Base-by-base conservation (phyloP, 2,888 invertebrate genomes). In the Amphimallon solstitiale region DNA sequence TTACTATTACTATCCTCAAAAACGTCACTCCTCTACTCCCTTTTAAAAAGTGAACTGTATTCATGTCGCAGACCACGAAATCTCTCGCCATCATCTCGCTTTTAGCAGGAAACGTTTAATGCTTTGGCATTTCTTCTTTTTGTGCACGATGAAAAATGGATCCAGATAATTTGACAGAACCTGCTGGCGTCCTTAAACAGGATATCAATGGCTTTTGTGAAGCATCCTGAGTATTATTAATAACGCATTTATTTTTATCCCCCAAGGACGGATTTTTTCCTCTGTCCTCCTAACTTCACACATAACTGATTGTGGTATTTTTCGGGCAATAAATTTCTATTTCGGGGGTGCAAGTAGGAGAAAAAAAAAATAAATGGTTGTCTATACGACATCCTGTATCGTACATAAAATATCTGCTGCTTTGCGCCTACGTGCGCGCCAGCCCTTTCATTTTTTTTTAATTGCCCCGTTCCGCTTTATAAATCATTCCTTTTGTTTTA, bases 91-190 rank as follows among this genome's bases (percentile, higher is more conserved):
- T 43, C 45, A 43, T 59, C 56, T 59, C 61, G 61, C 48, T 48
- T 38, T 61, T 61, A 61, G 48, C 56, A 66, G 67, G 67, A 65
- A 66, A 40, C 61, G 68, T 64, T 68, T 67, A 67, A 61, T 69
- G 67, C 69, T 64, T 64, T 52, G 67, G 34, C 46, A 67, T 67
- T 49, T 48, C 34, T 38, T 59, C 56, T 67, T 67, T 69, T 69
- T 69, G 69, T 69, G 45, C 59, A 61, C 66, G 60, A 65, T 67
- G 66, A 67, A 69, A 69, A 69, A 69, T 69, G 69, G 60, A 66
- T 69, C 65, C 40, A 34, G 67, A 56, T 65, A 66, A 69, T 69
- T 69, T 64, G 66, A 68, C 60, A 66, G 68, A 66, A 66, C 52
- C 63, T 67, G 54, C 40, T 54, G 49, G 64, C 43, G 45, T 63